Base-by-base conservation (phyloP, 2,113 vertebrate genomes). In the Butorides virescens region DNA sequence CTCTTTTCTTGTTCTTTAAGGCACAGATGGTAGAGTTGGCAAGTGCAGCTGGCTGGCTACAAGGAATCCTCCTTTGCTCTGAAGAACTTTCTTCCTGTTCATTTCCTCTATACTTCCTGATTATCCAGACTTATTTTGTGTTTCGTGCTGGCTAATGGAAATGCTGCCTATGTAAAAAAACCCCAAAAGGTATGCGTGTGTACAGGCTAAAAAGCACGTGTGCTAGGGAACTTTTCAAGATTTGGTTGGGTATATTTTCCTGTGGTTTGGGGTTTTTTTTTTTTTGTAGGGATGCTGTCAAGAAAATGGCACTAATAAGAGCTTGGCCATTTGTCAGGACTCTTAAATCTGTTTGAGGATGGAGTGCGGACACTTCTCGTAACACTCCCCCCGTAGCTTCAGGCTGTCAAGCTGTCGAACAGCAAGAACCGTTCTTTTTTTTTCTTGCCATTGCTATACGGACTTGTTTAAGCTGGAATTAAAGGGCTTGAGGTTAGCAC, bases 51-150 rank as follows among this genome's bases (percentile, higher is more conserved):
- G 94, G 81, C 87, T 96, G 84, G 86, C 91, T 95, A 59, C 67
- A 88, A 93, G 96, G 94, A 97, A 91, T 96, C 77, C 91, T 97
- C 94, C 86, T 95, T 95, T 95, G 30, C 97, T 92, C 89, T 95
- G 89, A 90, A 93, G 91, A 95, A 93, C 91, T 88, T 95, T 92
- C 94, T 96, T 97, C 92, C 91, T 93, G 84, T 90, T 97, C 89
- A 25, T 92, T 96, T 97, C 95, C 95, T 88, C 63, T 66, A 5
- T 74, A 7, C 77, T 97, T 95, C 92, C 94, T 91, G 87, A 80
- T 85, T 53, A 91, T 79, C 78, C 81, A 47, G 91, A 49, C 67
- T 86, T 25, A 26, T 2, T 95, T 66, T 68, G 62, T 15, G 2
- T 85, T 91, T 72, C 27, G 4, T 46, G 30, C 62, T 87, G 63